Evolutionary conservation across 2,888 invertebrate species (phyloP), one percentile per base, ranked within the genome.

Genomic region (Apamea crenata): DNA sequence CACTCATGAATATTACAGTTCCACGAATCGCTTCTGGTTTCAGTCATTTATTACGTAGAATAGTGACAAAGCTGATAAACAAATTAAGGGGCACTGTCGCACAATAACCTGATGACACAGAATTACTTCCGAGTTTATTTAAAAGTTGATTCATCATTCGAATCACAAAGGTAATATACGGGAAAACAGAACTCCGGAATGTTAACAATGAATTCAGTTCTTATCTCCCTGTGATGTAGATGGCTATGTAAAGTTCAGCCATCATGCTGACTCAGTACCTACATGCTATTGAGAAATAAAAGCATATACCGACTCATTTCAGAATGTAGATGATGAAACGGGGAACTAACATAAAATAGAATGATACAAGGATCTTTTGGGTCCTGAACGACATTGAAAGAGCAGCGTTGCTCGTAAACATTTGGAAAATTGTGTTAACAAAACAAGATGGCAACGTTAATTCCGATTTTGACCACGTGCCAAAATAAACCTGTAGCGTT

Each of bases 181-280:
- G 68, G 2, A 61, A 83, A 72, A 47, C 4, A 5, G 6, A 53
- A 47, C 1, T 18, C 12, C n/a, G 59, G 59, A n/a, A 71, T n/a
- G 3, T 18, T 2, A 18, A 8, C 14, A 67, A 12, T 36, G 8
- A 67, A 66, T 50, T 50, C 12, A 75, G 21, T 59, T 14, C 59
- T 67, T 75, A 82, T 67, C 66, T n/a, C 18, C 2, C 18, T 40
- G 32, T 14, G 32, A 56, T 76, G 25, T 47, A 36, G 32, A 32
- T n/a, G 12, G 14, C 21, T 40, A 16, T 5, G 14, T 12, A 14
- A 59, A 40, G n/a, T 68, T 63, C 32, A 76, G 40, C 63, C 67
- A 29, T 29, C 32, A 40, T 16, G n/a, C 53, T 84, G 84, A 75
- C 61, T 82, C 84, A 80, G 29, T n/a, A n/a, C n/a, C 21, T 40